phyloP scores from a whole-genome alignment of 2,113 vertebrate genomes.

The Apteryx owenii region DNA sequence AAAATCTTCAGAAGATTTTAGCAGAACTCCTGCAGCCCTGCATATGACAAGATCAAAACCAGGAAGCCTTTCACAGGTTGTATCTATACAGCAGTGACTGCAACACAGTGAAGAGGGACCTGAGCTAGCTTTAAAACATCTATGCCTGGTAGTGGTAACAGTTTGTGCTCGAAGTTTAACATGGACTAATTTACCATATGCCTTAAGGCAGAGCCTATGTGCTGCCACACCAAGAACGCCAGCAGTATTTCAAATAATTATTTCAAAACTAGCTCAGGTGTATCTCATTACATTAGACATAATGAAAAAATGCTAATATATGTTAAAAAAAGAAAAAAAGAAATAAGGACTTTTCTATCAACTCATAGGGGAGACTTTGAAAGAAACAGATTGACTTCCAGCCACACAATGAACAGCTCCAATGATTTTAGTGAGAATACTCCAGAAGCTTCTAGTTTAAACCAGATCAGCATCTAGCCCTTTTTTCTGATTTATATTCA shows the following conservation, averaged over 20 bases:
- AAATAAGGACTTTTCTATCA: not conserved
- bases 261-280: not conserved
- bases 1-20: constrained; percentile 3
- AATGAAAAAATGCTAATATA: not conserved
- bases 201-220: not conserved
- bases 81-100: not conserved
- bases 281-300: not conserved
- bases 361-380: not conserved
- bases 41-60: not conserved
- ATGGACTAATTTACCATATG: not conserved
- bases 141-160: not conserved
- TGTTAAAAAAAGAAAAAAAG: not conserved
- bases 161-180: not conserved
- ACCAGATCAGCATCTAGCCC: not conserved
- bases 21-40: not conserved
- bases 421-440: not conserved
- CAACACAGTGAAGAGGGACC: not conserved
- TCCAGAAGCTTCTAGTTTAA: not conserved
- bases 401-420: not conserved
- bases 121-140: not conserved
- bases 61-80: not conserved
- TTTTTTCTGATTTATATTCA: not conserved
- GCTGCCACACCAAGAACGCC: not conserved
- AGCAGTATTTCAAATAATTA: not conserved
- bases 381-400: not conserved